A percentile compares a stretch with the other conserved stretches of the same genome.
phyloP scores from a whole-genome alignment of 2,113 vertebrate genomes.

The Girardinichthys multiradiatus region DNA sequence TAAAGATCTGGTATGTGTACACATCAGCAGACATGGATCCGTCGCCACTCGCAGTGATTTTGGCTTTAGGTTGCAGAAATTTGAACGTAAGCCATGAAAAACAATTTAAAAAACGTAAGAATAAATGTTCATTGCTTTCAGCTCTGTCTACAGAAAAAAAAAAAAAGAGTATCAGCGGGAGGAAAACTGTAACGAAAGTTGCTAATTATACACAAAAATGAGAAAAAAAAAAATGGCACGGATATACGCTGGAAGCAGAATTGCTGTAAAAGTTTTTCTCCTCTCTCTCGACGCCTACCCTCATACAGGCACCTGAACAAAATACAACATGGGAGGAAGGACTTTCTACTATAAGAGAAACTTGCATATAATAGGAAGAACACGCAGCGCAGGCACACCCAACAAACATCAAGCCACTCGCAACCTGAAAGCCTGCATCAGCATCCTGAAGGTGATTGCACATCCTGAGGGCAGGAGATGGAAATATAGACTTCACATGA shows the following conservation, averaged over 20 bases:
- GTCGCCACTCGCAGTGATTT: constrained; percentile 47
- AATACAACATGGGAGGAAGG: constrained; percentile 29
- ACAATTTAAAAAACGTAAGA: background rate
- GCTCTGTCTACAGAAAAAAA: constrained; percentile 29
- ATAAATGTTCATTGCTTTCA: constrained; percentile 44
- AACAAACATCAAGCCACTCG: constrained; percentile 41
- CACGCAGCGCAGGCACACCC: constrained; percentile 50
- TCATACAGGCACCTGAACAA: constrained; percentile 76
- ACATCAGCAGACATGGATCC: constrained; percentile 21
- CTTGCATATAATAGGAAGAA: constrained; percentile 79
- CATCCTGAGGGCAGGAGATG: constrained; percentile 48
- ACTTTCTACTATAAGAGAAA: constrained; percentile 45
- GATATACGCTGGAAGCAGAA: constrained; percentile 70
- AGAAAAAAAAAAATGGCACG: constrained; percentile 61
- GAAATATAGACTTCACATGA: constrained; percentile 29
- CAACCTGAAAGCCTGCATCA: constrained; percentile 48
- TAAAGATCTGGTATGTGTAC: constrained; percentile 34
- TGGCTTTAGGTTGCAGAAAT: constrained; percentile 53
- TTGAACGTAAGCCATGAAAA: constrained; percentile 6
- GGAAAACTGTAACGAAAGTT: constrained; percentile 48
- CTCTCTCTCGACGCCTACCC: background rate
- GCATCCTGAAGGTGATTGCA: constrained; percentile 69
- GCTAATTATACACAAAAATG: constrained; percentile 7
- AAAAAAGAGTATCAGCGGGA: constrained; percentile 30
- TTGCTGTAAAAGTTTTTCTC: constrained; percentile 57